These are phyloP conservation scores for Drosophila mimetica DNA, from an alignment of 2,888 invertebrate genomes.

Conservation along the genomic window DNA sequence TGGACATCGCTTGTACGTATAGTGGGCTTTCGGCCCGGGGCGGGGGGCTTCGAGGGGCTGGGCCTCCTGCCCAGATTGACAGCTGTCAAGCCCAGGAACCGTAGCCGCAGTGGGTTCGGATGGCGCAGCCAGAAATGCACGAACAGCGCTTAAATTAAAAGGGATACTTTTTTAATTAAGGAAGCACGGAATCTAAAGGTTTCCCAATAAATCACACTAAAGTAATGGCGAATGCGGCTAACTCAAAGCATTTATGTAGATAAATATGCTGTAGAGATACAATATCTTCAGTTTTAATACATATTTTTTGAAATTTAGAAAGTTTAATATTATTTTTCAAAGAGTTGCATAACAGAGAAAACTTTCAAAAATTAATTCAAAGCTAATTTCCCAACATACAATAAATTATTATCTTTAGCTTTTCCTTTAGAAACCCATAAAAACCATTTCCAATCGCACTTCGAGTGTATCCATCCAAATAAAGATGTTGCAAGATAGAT, in stretches of 20 bases:
- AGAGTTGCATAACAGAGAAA: neutral
- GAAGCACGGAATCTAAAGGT: neutral
- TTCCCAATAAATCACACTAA: slow-evolving; percentile 18
- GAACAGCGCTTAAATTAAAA: slow-evolving; percentile 19
- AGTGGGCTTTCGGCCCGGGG: neutral
- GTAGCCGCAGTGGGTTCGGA: neutral
- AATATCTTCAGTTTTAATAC: no score
- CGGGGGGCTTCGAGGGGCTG: slow-evolving; percentile 10
- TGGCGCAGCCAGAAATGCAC: slow-evolving; percentile 8
- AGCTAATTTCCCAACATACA: neutral
- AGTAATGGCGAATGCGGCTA: neutral
- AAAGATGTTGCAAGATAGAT: slow-evolving; percentile 24
- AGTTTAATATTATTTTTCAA: no score
- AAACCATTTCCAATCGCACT: neutral
- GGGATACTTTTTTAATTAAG: slow-evolving; percentile 31
- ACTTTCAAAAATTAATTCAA: neutral
- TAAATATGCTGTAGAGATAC: no score
- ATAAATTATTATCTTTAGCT: slow-evolving; percentile 4
- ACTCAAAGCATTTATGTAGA: neutral
- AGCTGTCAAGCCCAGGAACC: slow-evolving; percentile 58
- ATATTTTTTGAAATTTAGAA: no score
- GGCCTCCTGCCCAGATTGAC: slow-evolving; percentile 50
- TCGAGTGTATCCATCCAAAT: slow-evolving; percentile 16
- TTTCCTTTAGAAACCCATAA: slow-evolving; percentile 12
- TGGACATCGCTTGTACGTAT: slow-evolving; percentile 23